Evolutionary conservation across 2,888 invertebrate species (phyloP).

Genomic region (Nymphalis c-album): DNA sequence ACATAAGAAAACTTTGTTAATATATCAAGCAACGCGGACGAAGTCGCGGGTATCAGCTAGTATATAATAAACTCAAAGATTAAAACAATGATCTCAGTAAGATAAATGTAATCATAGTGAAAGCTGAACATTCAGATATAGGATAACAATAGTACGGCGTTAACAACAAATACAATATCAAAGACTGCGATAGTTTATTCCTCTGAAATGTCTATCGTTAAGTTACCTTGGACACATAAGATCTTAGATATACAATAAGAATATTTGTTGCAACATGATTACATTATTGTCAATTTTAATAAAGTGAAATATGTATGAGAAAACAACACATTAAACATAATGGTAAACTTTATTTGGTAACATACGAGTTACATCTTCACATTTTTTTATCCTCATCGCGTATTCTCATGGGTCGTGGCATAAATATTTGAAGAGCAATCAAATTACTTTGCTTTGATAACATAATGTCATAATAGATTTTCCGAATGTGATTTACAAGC

Average conservation of each 20-base stretch:
- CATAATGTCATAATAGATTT: conserved; percentile 10
- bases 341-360: background rate
- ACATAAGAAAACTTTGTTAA: no score
- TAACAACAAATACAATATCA: background rate
- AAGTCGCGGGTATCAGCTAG: no score
- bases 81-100: background rate
- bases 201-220: background rate
- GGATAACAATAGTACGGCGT: background rate
- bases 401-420: background rate
- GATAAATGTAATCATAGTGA: background rate
- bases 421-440: conserved; percentile 9
- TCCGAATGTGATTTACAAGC: conserved; percentile 1
- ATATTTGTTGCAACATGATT: no score
- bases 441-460: conserved; percentile 5
- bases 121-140: background rate
- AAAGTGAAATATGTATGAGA: no score
- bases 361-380: background rate
- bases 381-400: background rate
- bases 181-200: background rate
- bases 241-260: no score
- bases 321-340: background rate
- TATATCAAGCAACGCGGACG: no score
- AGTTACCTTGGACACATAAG: background rate
- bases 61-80: no score
- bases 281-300: no score